Evolutionary conservation across 1,140 invertebrate species (phyloP).

Genomic region (Leptestheria dahalacensis): DNA sequence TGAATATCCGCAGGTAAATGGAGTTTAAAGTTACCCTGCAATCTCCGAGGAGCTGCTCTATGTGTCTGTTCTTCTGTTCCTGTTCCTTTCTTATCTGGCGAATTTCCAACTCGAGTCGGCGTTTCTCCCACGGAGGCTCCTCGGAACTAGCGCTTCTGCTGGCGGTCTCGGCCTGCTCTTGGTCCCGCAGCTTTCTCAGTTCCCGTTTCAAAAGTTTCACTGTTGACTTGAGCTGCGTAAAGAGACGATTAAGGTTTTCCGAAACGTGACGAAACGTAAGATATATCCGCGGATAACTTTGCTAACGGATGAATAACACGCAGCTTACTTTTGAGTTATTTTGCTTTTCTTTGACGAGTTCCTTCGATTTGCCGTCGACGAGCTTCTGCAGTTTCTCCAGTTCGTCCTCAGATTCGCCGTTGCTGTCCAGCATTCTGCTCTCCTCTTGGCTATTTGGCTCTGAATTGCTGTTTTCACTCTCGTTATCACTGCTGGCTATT

Average conservation of each 20-base stretch:
- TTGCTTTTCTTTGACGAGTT: constrained; percentile 1
- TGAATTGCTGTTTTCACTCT: background rate
- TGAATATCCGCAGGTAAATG: no score
- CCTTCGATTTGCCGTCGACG: background rate
- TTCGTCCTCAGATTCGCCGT: constrained; percentile 10
- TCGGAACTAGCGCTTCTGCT: background rate
- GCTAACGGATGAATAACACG: background rate
- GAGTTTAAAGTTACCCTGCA: background rate
- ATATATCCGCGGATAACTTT: background rate
- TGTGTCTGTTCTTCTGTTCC: constrained; percentile 3
- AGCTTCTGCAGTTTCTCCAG: constrained; percentile 3
- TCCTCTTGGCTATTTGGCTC: background rate
- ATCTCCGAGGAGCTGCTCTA: constrained; percentile 7
- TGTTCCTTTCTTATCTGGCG: background rate
- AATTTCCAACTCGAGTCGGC: background rate
- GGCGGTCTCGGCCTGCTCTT: background rate
- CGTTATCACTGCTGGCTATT: background rate
- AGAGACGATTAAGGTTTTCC: background rate
- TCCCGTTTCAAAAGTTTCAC: constrained; percentile 4
- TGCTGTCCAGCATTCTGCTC: background rate
- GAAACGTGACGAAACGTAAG: background rate
- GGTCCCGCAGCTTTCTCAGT: background rate
- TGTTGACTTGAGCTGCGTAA: background rate
- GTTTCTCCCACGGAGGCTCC: constrained; percentile 11
- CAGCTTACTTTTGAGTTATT: background rate